Evolutionary conservation across 2,797 vertebrate species (phyloP).

Genomic region (Sebastes taczanowskii): DNA sequence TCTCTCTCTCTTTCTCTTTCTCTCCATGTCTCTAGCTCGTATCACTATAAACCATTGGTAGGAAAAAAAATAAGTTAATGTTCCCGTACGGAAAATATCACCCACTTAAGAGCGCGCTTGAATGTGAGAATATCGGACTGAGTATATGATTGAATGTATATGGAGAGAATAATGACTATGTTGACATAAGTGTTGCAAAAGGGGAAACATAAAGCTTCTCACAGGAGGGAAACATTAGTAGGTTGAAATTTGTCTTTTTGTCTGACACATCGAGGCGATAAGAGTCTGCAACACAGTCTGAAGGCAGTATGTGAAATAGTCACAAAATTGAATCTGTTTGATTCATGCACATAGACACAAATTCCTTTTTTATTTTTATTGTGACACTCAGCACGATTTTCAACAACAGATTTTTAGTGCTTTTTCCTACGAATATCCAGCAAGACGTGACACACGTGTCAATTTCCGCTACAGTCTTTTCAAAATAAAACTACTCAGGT

Average conservation of each 20-base stretch:
- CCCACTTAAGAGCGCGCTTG: conserved; percentile 31
- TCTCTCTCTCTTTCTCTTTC: background rate
- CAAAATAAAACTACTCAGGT: no score
- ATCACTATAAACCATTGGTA: conserved; percentile 30
- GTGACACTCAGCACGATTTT: no score
- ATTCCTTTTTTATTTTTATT: no score
- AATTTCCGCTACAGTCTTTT: no score
- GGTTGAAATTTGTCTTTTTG: conserved; percentile 4
- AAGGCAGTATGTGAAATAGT: no score
- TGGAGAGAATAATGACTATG: conserved; percentile 46
- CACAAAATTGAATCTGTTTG: no score
- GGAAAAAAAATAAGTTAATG: conserved; percentile 52
- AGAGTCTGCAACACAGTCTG: background rate
- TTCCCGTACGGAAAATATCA: conserved; percentile 66
- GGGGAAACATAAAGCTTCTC: conserved; percentile 44
- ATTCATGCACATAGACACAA: no score
- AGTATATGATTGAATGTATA: conserved; percentile 39
- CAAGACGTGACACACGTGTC: no score
- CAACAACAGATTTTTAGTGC: no score
- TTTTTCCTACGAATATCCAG: no score
- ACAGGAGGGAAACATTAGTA: conserved; percentile 36
- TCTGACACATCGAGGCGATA: background rate
- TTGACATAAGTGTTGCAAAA: conserved; percentile 30
- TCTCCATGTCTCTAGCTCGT: conserved; percentile 28
- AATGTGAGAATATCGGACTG: conserved; percentile 51